phyloP scores from a whole-genome alignment of 2,797 vertebrate species.

The Peromyscus nudipes region DNA sequence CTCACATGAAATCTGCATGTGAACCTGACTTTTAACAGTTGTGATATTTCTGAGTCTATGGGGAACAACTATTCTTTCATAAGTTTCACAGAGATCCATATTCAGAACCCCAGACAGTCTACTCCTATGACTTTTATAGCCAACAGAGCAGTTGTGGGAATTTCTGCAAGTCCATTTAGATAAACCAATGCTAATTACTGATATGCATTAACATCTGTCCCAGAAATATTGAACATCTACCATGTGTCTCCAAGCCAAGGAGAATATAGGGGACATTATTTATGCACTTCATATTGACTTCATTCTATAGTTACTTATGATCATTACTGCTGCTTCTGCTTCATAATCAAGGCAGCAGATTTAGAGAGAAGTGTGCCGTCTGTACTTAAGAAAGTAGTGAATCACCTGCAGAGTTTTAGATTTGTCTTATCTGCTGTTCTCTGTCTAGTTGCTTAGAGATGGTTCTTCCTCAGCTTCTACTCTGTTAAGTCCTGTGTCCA shows the following conservation, averaged over 20 bases:
- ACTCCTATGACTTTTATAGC: background rate
- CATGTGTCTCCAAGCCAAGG: background rate
- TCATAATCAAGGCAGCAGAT: background rate
- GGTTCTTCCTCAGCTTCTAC: background rate
- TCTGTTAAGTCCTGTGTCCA: background rate
- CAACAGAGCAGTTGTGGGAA: background rate
- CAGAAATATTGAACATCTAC: background rate
- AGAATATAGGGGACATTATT: background rate
- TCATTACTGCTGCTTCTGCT: background rate
- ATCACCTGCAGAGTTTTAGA: background rate
- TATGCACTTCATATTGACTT: background rate
- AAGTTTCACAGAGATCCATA: background rate
- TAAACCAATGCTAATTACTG: background rate
- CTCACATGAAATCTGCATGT: background rate
- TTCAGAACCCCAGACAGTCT: constrained; percentile 4
- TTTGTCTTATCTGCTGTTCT: background rate
- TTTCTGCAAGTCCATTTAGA: background rate
- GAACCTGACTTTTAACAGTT: background rate
- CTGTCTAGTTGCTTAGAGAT: background rate
- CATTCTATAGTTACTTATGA: background rate
- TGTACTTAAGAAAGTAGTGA: background rate
- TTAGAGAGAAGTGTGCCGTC: background rate
- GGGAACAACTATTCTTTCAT: background rate
- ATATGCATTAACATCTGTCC: background rate
- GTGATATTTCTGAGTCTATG: background rate